These are phyloP conservation scores for Apodemia duryi DNA, from an alignment of 2,888 invertebrate genomes.

Conservation along the genomic window DNA sequence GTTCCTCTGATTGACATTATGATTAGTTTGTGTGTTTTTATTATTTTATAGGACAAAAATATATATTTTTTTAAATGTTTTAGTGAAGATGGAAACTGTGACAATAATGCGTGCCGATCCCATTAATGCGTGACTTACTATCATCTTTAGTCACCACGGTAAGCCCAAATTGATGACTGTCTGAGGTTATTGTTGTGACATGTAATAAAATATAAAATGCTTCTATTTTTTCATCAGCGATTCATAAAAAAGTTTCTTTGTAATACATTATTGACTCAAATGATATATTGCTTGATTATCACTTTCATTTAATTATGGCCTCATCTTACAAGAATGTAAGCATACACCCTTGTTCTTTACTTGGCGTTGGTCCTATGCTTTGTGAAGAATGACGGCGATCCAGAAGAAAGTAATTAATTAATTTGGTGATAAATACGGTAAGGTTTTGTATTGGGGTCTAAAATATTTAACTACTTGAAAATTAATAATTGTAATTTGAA, in stretches of 20 bases:
- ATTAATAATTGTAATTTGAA: too few species aligned
- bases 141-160: slow-evolving; percentile 72
- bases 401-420: neutral
- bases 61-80: slow-evolving; percentile 64
- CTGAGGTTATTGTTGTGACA: slow-evolving; percentile 77
- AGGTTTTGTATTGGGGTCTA: too few species aligned
- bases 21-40: slow-evolving; percentile 56
- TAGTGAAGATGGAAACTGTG: slow-evolving; percentile 60
- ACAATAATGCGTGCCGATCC: slow-evolving; percentile 76
- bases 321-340: slow-evolving; percentile 15
- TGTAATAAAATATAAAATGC: slow-evolving; percentile 54
- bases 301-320: neutral
- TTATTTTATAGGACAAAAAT: slow-evolving; percentile 54
- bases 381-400: slow-evolving; percentile 39
- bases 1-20: slow-evolving; percentile 57
- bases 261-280: neutral
- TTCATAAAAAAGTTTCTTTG: slow-evolving; percentile 33
- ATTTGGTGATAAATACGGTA: too few species aligned
- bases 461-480: too few species aligned
- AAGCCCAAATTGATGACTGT: slow-evolving; percentile 64
- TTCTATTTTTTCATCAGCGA: slow-evolving; percentile 54
- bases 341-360: slow-evolving; percentile 38
- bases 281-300: neutral
- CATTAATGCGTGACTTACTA: slow-evolving; percentile 68
- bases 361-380: slow-evolving; percentile 56